These are phyloP conservation scores for Drosophila pandora DNA, from an alignment of 1,140 invertebrate species.

Conservation along the genomic window DNA sequence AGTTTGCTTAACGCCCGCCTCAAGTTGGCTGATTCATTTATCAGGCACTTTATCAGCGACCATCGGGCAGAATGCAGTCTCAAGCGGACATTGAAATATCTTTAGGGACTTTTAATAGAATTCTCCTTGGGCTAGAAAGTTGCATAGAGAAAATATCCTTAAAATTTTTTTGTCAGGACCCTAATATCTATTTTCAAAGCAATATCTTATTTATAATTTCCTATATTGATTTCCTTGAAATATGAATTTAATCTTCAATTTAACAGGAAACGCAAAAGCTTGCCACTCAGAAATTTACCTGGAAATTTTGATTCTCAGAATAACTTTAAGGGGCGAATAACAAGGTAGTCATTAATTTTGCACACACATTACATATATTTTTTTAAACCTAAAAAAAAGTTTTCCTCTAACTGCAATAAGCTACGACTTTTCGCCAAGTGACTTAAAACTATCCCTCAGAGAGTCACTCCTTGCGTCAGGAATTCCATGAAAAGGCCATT, in stretches of 20 bases:
- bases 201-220: too few species aligned
- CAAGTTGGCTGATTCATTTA: constrained; percentile 54
- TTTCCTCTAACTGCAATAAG: background rate
- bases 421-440: constrained; percentile 5
- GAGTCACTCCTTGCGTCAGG: constrained; percentile 1
- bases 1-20: constrained; percentile 30
- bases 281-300: too few species aligned
- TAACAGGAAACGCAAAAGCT: too few species aligned
- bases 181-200: too few species aligned
- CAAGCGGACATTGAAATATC: constrained; percentile 35
- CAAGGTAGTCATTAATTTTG: too few species aligned
- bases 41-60: constrained; percentile 39
- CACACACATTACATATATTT: too few species aligned
- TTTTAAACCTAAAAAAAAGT: too few species aligned
- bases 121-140: background rate
- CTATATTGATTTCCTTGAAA: too few species aligned
- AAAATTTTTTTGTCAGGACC: too few species aligned
- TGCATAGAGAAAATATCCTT: background rate
- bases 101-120: constrained; percentile 13
- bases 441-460: constrained; percentile 2
- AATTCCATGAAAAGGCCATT: constrained; percentile 16
- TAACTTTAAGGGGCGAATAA: too few species aligned
- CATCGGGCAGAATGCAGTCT: constrained; percentile 19
- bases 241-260: too few species aligned
- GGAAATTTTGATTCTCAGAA: too few species aligned